Conservation (phyloP, 2,797 vertebrate genomes). For the Platyrinchus mystaceus region DNA sequence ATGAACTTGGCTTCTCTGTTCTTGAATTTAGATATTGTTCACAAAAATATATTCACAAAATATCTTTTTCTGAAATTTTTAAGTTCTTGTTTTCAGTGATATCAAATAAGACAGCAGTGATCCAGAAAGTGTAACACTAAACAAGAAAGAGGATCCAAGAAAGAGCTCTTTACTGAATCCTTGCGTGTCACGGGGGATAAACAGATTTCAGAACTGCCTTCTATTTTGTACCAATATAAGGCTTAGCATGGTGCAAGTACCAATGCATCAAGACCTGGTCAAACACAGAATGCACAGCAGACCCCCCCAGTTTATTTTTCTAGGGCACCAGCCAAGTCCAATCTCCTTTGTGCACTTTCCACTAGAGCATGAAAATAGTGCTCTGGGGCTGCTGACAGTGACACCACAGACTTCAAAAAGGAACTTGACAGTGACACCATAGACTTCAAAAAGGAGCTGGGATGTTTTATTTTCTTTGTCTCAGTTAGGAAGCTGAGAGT, state of each 20-base stretch:
- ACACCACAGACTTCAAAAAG: background rate
- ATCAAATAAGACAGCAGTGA: background rate
- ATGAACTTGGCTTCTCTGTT: background rate
- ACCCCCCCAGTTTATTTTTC: background rate
- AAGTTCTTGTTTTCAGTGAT: background rate
- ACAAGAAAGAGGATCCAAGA: fast-evolving
- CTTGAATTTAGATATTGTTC: background rate
- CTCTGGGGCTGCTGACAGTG: background rate
- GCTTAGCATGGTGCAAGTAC: background rate
- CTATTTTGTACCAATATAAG: background rate
- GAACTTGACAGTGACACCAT: background rate
- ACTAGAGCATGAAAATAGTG: background rate
- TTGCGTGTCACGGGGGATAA: background rate
- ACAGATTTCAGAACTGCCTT: background rate
- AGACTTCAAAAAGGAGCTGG: background rate
- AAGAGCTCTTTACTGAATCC: background rate
- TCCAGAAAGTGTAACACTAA: background rate
- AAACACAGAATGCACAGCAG: background rate
- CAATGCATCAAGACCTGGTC: background rate
- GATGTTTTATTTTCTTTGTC: background rate
- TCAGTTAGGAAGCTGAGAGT: background rate
- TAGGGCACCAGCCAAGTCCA: background rate
- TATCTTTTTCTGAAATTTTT: background rate
- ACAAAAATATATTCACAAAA: background rate
- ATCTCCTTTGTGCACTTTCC: background rate